phyloP scores from a whole-genome alignment of 2,888 invertebrate genomes.

The Mantis religiosa region DNA sequence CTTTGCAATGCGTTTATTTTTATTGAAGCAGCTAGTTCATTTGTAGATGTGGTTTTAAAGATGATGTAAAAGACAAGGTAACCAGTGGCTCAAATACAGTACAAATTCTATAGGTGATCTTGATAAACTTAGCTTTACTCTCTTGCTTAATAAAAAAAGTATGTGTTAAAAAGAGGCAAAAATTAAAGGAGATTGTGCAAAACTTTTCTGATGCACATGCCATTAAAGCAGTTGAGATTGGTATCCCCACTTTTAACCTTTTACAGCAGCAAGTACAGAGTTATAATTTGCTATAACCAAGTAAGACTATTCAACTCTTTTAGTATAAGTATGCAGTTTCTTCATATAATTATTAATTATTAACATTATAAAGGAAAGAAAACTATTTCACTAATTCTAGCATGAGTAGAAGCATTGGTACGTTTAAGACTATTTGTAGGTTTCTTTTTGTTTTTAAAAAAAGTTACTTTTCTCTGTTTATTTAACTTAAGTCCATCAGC shows the following conservation, averaged over 20 bases:
- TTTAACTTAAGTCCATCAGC: not conserved
- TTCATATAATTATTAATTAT: not conserved
- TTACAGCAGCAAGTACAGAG: not conserved
- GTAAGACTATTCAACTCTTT: not conserved
- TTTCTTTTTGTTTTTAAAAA: not conserved
- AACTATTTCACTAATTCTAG: not conserved
- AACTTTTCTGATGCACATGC: not conserved
- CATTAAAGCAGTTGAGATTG: not conserved
- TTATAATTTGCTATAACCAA: conserved; percentile 4
- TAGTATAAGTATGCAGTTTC: not conserved
- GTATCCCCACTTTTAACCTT: not conserved
- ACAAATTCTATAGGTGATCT: not conserved
- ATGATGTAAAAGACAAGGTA: too few relatives aligned
- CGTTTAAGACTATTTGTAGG: not conserved
- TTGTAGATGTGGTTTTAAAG: too few relatives aligned
- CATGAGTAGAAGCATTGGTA: not conserved
- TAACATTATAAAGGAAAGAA: not conserved
- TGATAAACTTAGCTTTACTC: not conserved
- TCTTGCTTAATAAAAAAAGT: not conserved
- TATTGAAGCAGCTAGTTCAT: too few relatives aligned
- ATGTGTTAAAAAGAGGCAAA: not conserved
- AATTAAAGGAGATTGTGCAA: not conserved
- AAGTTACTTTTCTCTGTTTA: not conserved
- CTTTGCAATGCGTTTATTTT: too few relatives aligned
- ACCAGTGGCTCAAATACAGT: not conserved